Conservation (phyloP, 2,113 vertebrate genomes). For the Stercorarius parasiticus region DNA sequence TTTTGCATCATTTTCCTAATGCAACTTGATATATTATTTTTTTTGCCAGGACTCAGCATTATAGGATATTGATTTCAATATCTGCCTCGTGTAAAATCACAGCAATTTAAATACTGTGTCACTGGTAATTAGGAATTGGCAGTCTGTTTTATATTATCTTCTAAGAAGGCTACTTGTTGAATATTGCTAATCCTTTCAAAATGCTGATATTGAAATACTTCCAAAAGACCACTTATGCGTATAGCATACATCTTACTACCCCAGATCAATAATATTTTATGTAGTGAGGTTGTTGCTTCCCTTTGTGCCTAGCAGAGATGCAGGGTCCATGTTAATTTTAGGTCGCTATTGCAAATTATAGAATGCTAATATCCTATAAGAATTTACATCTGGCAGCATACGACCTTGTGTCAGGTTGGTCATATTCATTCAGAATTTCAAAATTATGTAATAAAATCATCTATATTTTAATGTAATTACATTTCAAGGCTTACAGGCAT, state of each 20-base stretch:
- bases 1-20: neutral
- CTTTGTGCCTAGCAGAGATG: neutral
- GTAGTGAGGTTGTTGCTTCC: neutral
- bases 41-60: neutral
- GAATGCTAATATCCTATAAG: neutral
- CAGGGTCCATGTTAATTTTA: neutral
- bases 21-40: neutral
- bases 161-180: neutral
- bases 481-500: neutral
- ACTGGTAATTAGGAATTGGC: neutral
- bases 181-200: conserved; percentile 23
- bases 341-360: neutral
- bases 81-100: conserved; percentile 10
- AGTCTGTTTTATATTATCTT: neutral
- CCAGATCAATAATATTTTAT: neutral
- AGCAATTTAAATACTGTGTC: conserved; percentile 11
- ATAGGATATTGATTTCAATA: neutral
- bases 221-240: neutral
- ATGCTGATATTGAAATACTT: conserved; percentile 4
- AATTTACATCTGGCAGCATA: neutral
- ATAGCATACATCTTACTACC: neutral
- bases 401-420: neutral
- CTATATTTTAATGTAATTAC: neutral
- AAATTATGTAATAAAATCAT: neutral
- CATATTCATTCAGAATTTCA: neutral